These are phyloP conservation scores for Phragmatobia fuliginosa DNA, from an alignment of 2,888 invertebrate species.

Conservation along the genomic window DNA sequence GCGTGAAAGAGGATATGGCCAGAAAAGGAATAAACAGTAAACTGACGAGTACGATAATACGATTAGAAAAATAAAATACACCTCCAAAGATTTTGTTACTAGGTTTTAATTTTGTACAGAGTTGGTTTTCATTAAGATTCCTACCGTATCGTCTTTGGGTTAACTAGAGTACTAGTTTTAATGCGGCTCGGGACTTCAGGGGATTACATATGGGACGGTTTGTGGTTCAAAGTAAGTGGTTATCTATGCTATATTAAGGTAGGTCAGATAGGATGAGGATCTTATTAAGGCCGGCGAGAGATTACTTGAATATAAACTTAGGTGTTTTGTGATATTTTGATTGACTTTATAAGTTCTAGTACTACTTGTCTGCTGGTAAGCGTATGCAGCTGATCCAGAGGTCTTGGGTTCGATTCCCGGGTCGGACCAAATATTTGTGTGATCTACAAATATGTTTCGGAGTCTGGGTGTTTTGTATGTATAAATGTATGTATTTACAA, in stretches of 20 bases:
- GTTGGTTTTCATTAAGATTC: slow-evolving; percentile 6
- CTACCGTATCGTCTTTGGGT: neutral
- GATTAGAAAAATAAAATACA: too few relatives aligned
- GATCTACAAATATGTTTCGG: too few relatives aligned
- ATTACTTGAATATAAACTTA: neutral
- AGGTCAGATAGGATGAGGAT: neutral
- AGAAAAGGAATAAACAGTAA: too few relatives aligned
- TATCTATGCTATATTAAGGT: neutral
- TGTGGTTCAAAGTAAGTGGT: neutral
- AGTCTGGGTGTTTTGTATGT: too few relatives aligned
- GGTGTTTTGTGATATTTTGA: neutral
- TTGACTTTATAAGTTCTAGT: neutral
- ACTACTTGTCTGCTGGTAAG: neutral
- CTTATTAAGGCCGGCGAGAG: neutral
- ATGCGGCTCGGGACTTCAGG: neutral
- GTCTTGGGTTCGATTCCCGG: too few relatives aligned
- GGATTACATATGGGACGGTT: slow-evolving; percentile 6
- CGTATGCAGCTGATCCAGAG: too few relatives aligned
- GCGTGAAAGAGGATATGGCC: too few relatives aligned
- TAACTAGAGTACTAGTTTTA: neutral
- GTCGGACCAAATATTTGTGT: too few relatives aligned
- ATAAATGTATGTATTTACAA: too few relatives aligned
- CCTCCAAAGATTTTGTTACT: neutral
- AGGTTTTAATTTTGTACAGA: neutral
- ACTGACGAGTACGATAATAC: too few relatives aligned